Base-by-base conservation (phyloP, 2,888 invertebrate species). In the Patella depressa region DNA sequence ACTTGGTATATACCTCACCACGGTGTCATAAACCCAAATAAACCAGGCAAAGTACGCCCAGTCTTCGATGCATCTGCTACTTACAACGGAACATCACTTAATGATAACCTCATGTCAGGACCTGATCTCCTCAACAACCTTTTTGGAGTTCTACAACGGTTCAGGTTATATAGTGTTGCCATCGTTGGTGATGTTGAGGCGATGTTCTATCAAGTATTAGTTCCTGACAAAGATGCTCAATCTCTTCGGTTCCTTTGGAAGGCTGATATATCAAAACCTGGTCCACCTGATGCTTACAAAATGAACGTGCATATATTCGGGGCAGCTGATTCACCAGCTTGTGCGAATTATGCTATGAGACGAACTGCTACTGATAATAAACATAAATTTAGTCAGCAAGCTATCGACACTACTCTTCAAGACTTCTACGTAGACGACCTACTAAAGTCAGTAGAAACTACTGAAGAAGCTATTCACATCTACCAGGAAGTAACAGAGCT, bases 41-140 rank as follows among this genome's bases (percentile, higher is more conserved):
- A 75, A 15, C 57, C 57, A 15, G 71, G 65, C 12, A 78, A 78
- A 53, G 54, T 75, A 59, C 19, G 75, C 34, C 53, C 75, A 17
- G 73, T 78, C 12, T 78, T 78, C 71, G 75, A 78, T 69, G 75
- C 76, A 55, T 17, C 59, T 57, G 53, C 77, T 12, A 73, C n/a
- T 19, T 71, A 73, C 71, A 73, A 77, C 24, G 76, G 79, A 54
- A 74, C 73, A 19, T 76, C 76, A 11, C 59, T 79, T 2, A 79
- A 79, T 59, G 74, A 79, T 57, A 57, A 57, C 57, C 57, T 57
- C n/a, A 57, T 57, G 57, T 17, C 57, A 2, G 57, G 57, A 17
- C 57, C 15, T 7, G 57, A 57, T n/a, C 57, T 57, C 15, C 57
- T n/a, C 17, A 57, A 57, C 17, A 57, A 19, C 19, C 71, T 71